These are phyloP conservation scores for Rissa tridactyla DNA, from an alignment of 2,113 vertebrate species.

Conservation along the genomic window DNA sequence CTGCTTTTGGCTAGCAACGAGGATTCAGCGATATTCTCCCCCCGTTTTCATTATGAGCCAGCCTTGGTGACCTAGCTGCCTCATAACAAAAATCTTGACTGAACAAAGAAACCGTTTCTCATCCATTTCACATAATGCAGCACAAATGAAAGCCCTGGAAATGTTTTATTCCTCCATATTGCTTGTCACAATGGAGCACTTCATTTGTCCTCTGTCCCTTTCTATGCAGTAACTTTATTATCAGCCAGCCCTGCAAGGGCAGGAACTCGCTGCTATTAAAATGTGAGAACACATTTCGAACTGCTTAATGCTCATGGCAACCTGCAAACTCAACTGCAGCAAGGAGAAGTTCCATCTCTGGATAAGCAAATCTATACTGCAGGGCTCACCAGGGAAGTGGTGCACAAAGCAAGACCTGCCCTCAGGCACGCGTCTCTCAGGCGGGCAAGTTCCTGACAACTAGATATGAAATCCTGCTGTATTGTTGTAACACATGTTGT, in stretches of 20 bases:
- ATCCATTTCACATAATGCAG: background rate
- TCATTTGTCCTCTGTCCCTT: background rate
- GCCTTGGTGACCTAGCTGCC: background rate
- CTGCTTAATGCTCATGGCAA: background rate
- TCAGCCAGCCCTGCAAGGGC: background rate
- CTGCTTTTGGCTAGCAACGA: background rate
- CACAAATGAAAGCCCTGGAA: background rate
- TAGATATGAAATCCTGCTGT: background rate
- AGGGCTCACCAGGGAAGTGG: background rate
- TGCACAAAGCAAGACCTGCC: background rate
- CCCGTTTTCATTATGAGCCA: background rate
- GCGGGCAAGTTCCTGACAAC: background rate
- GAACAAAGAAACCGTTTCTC: background rate
- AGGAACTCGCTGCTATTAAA: background rate
- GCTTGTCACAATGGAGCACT: background rate
- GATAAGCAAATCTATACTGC: background rate
- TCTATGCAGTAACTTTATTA: background rate
- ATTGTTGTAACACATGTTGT: background rate
- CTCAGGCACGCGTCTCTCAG: background rate
- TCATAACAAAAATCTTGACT: background rate
- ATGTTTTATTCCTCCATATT: background rate
- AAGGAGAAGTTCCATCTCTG: background rate
- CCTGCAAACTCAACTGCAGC: background rate
- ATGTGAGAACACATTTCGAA: background rate
- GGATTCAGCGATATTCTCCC: background rate